Evolutionary conservation across 2,113 vertebrate genomes (phyloP).

Genomic region (Centropristis striata): DNA sequence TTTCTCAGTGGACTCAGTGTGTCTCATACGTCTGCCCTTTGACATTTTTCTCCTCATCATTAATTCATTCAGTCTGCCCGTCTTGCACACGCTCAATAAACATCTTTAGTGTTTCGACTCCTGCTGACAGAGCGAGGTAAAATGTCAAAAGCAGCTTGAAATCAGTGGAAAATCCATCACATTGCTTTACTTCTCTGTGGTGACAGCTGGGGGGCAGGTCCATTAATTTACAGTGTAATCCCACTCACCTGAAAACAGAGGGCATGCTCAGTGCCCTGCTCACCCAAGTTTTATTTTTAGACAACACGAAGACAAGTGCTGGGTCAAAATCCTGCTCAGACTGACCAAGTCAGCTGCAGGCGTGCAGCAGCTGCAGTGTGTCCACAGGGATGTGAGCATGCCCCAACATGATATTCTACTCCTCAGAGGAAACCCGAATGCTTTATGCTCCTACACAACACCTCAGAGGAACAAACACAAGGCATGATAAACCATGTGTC

Average conservation of each 20-base stretch:
- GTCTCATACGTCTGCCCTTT: slow-evolving; percentile 46
- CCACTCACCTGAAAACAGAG: slow-evolving; percentile 5
- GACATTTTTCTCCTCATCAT: slow-evolving; percentile 67
- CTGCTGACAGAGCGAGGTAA: slow-evolving; percentile 59
- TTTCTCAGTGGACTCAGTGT: neutral
- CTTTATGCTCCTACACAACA: slow-evolving; percentile 12
- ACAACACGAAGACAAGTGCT: neutral
- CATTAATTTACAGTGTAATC: slow-evolving; percentile 25
- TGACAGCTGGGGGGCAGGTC: slow-evolving; percentile 16
- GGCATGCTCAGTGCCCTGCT: neutral
- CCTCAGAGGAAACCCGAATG: slow-evolving; percentile 33
- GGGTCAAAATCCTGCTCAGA: slow-evolving; percentile 3
- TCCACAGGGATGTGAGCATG: slow-evolving; percentile 50
- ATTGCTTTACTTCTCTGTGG: slow-evolving; percentile 28
- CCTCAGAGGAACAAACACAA: slow-evolving; percentile 29
- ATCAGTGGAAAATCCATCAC: slow-evolving; percentile 56
- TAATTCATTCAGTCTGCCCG: slow-evolving; percentile 66
- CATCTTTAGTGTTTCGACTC: slow-evolving; percentile 52
- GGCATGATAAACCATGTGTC: neutral
- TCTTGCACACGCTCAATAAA: slow-evolving; percentile 52
- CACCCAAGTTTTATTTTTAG: slow-evolving; percentile 13
- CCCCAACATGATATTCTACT: slow-evolving; percentile 21
- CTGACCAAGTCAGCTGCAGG: slow-evolving; percentile 5
- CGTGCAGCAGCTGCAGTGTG: slow-evolving; percentile 4
- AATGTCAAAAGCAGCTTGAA: slow-evolving; percentile 76